Evolutionary conservation across 2,888 invertebrate genomes (phyloP).

Genomic region (Acanthosoma haemorrhoidale): DNA sequence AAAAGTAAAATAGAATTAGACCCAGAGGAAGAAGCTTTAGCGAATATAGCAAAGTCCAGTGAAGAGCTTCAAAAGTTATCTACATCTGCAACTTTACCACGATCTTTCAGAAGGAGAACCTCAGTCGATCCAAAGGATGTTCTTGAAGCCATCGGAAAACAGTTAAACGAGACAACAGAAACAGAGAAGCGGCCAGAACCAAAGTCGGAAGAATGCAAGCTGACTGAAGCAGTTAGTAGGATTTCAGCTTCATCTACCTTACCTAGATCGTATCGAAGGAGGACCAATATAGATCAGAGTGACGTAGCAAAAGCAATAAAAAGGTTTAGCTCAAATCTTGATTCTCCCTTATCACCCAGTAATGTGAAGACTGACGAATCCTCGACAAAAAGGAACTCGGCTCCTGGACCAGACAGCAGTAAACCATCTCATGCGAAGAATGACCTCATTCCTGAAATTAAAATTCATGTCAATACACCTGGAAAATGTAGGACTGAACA

Average conservation of each 20-base stretch:
- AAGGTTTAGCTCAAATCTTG: slow-evolving; percentile 33
- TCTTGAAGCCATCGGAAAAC: slow-evolving; percentile 60
- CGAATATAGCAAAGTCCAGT: slow-evolving; percentile 47
- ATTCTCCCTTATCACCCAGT: slow-evolving; percentile 7
- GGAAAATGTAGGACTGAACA: slow-evolving; percentile 52
- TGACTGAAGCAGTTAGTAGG: slow-evolving; percentile 14
- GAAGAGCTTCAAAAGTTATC: slow-evolving; percentile 49
- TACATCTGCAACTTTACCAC: slow-evolving; percentile 46
- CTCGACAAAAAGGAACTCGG: not conserved
- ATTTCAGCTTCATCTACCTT: slow-evolving; percentile 45
- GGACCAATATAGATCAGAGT: slow-evolving; percentile 50
- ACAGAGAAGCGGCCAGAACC: slow-evolving; percentile 44
- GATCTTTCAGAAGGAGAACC: slow-evolving; percentile 55
- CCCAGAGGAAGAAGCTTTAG: slow-evolving; percentile 45
- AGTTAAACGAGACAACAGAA: slow-evolving; percentile 47
- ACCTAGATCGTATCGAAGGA: slow-evolving; percentile 42
- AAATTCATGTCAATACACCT: slow-evolving; percentile 50
- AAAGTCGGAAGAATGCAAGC: not conserved
- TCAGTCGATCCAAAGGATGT: slow-evolving; percentile 67
- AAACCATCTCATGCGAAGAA: slow-evolving; percentile 33
- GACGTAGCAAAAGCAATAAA: slow-evolving; percentile 45
- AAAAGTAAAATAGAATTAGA: slow-evolving; percentile 47
- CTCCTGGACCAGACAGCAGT: slow-evolving; percentile 8
- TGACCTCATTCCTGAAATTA: slow-evolving; percentile 49
- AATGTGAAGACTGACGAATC: slow-evolving; percentile 22